A percentile compares a stretch with the other conserved stretches of the same genome.
Conservation (phyloP, 53 echinoderm and acorn worm genomes). For the Astropecten irregularis region DNA sequence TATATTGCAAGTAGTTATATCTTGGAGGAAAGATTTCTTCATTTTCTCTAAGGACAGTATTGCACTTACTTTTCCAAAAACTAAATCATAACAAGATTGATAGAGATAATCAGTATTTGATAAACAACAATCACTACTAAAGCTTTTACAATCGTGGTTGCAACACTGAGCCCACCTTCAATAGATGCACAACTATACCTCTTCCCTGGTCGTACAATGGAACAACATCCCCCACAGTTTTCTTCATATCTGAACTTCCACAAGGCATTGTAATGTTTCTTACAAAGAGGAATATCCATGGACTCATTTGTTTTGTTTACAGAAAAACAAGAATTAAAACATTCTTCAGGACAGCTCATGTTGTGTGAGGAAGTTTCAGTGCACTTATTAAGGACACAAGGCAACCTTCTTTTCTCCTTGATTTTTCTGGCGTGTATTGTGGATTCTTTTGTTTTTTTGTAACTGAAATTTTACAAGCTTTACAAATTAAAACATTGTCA, state of each 20-base stretch:
- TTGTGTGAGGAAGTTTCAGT: background rate
- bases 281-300: background rate
- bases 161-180: background rate
- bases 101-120: background rate
- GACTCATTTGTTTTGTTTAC: background rate
- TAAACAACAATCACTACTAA: background rate
- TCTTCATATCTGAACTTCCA: slow-evolving; percentile 25
- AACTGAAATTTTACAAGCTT: slow-evolving; percentile 1
- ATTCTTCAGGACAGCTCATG: slow-evolving; percentile 5
- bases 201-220: background rate
- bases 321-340: slow-evolving; percentile 29
- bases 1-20: background rate
- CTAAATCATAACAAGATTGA: background rate
- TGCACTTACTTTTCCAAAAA: background rate
- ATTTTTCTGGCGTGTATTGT: no score
- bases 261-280: slow-evolving; percentile 2
- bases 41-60: background rate
- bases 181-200: background rate
- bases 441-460: no score
- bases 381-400: no score
- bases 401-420: no score
- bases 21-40: background rate
- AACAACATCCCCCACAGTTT: background rate
- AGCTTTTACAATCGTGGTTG: background rate
- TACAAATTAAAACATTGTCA: no score